A percentile compares a stretch with the other conserved stretches of the same genome.
Conservation (phyloP, 2,797 vertebrate species). For the Pteronotus mesoamericanus region DNA sequence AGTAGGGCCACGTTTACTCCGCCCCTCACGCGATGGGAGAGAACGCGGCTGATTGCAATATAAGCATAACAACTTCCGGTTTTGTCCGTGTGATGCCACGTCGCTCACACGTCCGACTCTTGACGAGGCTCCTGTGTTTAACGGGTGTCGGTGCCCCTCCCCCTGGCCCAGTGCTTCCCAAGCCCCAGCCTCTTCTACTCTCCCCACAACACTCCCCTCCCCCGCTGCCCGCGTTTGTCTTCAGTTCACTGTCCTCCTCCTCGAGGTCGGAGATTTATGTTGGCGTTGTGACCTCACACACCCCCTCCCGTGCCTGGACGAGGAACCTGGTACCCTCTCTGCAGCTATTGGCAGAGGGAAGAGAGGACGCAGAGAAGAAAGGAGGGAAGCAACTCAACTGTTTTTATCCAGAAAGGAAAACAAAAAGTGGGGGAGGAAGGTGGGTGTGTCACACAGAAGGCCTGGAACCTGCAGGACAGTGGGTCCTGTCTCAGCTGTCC, state of each 20-base stretch:
- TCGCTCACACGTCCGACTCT: neutral
- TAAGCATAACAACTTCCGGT: neutral
- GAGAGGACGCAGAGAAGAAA: neutral
- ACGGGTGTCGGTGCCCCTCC: neutral
- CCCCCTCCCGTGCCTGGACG: too few relatives aligned
- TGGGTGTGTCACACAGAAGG: neutral
- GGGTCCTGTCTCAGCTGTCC: neutral
- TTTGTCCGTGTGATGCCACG: neutral
- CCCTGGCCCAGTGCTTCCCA: too few relatives aligned
- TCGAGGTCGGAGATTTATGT: neutral
- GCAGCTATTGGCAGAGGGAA: neutral
- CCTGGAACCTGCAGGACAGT: neutral
- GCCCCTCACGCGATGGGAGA: neutral
- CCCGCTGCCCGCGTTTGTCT: neutral
- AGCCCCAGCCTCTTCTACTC: neutral
- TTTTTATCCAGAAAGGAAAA: neutral
- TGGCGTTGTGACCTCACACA: too few relatives aligned
- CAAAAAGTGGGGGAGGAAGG: neutral
- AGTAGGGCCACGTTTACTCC: neutral
- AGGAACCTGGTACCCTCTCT: too few relatives aligned
- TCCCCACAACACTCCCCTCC: neutral
- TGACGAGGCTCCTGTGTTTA: neutral
- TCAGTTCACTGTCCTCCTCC: neutral
- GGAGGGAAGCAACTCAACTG: neutral
- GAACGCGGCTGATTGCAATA: neutral